Conservation (phyloP, 2,113 vertebrate species). For the Herpetotheres cachinnans region DNA sequence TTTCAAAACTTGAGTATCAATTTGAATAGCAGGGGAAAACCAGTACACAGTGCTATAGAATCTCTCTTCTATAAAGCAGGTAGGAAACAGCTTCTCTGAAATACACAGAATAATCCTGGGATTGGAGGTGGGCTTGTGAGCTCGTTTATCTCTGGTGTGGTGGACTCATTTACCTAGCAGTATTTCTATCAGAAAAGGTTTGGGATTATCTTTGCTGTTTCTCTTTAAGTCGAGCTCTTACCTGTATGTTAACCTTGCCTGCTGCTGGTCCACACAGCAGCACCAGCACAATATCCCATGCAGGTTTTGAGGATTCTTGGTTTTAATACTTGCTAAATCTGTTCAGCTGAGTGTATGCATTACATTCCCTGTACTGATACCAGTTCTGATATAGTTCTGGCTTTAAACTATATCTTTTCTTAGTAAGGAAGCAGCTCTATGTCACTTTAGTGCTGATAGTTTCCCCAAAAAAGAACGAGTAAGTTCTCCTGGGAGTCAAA, state of each 20-base stretch:
- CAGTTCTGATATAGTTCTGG: neutral
- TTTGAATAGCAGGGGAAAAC: neutral
- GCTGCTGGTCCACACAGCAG: neutral
- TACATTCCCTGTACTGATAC: neutral
- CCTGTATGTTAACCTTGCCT: neutral
- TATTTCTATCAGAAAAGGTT: neutral
- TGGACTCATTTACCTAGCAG: neutral
- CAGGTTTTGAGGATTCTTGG: neutral
- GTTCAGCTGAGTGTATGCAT: neutral
- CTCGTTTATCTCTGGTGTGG: neutral
- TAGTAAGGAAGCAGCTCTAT: neutral
- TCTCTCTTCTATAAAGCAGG: neutral
- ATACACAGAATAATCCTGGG: neutral
- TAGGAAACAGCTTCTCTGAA: neutral
- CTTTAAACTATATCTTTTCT: neutral
- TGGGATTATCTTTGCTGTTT: neutral
- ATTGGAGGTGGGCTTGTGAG: neutral
- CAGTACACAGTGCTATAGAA: neutral
- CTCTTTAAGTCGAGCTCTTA: neutral
- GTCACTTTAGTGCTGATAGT: neutral
- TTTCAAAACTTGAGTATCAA: neutral
- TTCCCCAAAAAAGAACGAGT: fast-evolving
- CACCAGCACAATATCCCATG: neutral
- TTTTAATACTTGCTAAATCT: neutral
- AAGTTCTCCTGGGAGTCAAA: neutral